A percentile compares a stretch with the other conserved stretches of the same genome.
These are phyloP conservation scores for Tetraneura akinire DNA, from an alignment of 1,140 invertebrate species.

Conservation along the genomic window DNA sequence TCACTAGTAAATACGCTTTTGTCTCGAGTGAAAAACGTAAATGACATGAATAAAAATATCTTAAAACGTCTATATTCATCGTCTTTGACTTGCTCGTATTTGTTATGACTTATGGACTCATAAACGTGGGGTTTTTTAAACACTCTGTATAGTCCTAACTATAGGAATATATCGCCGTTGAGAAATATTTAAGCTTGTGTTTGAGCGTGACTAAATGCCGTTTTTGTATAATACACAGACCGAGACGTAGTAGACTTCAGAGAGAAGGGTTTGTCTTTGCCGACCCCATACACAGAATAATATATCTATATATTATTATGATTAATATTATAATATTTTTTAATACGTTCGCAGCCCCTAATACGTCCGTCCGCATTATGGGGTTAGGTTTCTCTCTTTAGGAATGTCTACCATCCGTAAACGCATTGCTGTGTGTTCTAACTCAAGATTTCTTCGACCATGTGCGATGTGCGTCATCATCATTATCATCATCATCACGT, in stretches of 20 bases:
- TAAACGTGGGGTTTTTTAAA: not conserved
- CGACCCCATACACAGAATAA: too few species aligned
- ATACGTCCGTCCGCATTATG: not conserved
- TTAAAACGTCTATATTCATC: not conserved
- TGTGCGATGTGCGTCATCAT: not conserved
- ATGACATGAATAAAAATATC: not conserved
- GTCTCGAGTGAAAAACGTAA: too few species aligned
- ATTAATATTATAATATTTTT: not conserved
- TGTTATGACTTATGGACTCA: too few species aligned
- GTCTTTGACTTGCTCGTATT: not conserved
- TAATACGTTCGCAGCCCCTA: constrained; percentile 29
- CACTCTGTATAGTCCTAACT: not conserved
- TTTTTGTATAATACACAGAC: not conserved
- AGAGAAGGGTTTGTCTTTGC: constrained; percentile 3
- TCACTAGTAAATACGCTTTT: too few species aligned
- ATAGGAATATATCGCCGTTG: not conserved
- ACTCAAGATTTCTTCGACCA: not conserved
- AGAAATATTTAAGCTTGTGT: not conserved
- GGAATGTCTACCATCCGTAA: constrained; percentile 17
- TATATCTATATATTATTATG: constrained; percentile 5
- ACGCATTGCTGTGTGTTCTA: not conserved
- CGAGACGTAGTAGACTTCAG: not conserved
- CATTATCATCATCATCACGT: not conserved
- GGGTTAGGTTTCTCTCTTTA: not conserved
- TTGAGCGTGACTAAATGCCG: constrained; percentile 39